Evolutionary conservation across 2,888 invertebrate species (phyloP), one percentile per base, ranked within the genome.

Genomic region (Netelia virgata): DNA sequence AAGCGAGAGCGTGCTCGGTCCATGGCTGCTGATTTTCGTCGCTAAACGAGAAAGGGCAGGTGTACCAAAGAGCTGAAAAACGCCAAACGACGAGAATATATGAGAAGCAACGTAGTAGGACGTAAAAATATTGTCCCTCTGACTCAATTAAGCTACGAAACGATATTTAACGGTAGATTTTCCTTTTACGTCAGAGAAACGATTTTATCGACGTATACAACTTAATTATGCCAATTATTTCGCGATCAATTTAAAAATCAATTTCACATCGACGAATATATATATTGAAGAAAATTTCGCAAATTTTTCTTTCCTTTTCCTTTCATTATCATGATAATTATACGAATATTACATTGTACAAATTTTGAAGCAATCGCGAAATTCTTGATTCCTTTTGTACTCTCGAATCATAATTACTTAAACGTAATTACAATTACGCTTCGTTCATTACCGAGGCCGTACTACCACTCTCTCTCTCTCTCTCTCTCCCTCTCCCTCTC

Each of bases 21-120:
- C 57, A 57, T 6, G 69, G 73, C 74, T 74, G 68, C 68, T 81
- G 80, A 81, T 81, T 81, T 74, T 74, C 68, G 36, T 68, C 61
- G 68, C 59, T 61, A 20, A 74, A 81, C 66, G 81, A 75, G 61
- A 69, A 63, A 75, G 43, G 43, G 43, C 11, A 63, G 63, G 80
- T 41, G 53, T 41, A 50, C 57, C 11, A 68, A 76, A 68, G 18
- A 28, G 50, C 74, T 66, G 50, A 20, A 66, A 68, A 81, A 74
- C 57, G 68, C 23, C 47, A 59, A 61, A 68, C 47, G 50, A 74
- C 41, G 68, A 68, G 53, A 81, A 55, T 53, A 53, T 43, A 20
- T 36, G 50, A 76, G 20, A 8, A 53, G n/a, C n/a, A n/a, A 11
- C 6, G 53, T 53, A 1, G 18, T n/a, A 61, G 23, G 50, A 20